Percentiles rank a stretch among this genome's conserved stretches.
Conservation (phyloP, 2,797 vertebrate genomes). For the Melanotaenia maccullochi region DNA sequence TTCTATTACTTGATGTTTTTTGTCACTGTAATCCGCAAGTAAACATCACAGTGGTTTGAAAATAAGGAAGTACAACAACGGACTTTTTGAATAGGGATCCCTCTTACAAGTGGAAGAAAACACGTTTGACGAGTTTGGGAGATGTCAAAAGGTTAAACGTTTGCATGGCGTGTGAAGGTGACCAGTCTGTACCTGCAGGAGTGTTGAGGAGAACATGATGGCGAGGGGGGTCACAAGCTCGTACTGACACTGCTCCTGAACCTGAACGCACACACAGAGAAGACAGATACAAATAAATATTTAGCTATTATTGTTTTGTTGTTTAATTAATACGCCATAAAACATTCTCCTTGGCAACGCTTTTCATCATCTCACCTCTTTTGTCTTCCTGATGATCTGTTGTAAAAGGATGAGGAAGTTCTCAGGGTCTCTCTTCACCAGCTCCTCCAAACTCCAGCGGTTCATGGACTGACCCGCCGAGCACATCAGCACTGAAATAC, state of each 20-base stretch:
- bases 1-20: neutral
- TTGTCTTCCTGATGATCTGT: conserved; percentile 91
- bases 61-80: conserved; percentile 24
- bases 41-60: conserved; percentile 2
- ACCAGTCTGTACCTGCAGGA: conserved; percentile 86
- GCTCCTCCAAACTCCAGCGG: conserved; percentile 96
- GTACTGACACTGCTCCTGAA: conserved; percentile 91
- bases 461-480: conserved; percentile 92
- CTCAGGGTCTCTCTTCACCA: conserved; percentile 92
- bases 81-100: neutral
- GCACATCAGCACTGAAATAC: conserved; percentile 71
- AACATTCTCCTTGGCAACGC: neutral
- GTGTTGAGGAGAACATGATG: conserved; percentile 92
- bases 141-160: neutral
- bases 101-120: neutral
- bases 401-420: conserved; percentile 95
- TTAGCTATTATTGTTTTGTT: neutral
- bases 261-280: conserved; percentile 76
- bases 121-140: neutral
- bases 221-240: conserved; percentile 91
- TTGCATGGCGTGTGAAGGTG: neutral
- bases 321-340: neutral
- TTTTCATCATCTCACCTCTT: conserved; percentile 83
- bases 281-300: neutral
- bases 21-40: neutral